Evolutionary conservation across 2,888 invertebrate species (phyloP).

Genomic region (Agrochola lota): DNA sequence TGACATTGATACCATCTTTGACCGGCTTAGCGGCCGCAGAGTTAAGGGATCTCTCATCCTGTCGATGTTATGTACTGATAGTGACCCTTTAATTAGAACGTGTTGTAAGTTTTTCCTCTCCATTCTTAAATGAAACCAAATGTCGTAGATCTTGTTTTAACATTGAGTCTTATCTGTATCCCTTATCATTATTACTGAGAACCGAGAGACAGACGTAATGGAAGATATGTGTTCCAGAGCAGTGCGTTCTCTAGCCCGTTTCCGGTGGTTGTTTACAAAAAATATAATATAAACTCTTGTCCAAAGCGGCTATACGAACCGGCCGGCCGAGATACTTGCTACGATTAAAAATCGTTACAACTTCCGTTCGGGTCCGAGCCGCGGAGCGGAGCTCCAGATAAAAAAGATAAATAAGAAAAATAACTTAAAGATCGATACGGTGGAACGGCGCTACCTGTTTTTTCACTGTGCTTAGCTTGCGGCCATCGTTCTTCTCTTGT

Average conservation of each 20-base stretch:
- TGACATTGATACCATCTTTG: slow-evolving; percentile 77
- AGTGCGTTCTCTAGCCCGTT: slow-evolving; percentile 84
- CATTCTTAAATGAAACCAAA: slow-evolving; percentile 67
- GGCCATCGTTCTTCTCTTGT: slow-evolving; percentile 73
- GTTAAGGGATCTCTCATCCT: slow-evolving; percentile 13
- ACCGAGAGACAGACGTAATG: slow-evolving; percentile 85
- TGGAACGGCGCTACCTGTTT: slow-evolving; percentile 89
- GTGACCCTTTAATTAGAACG: slow-evolving; percentile 43
- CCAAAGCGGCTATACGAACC: slow-evolving; percentile 82
- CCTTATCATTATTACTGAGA: slow-evolving; percentile 85
- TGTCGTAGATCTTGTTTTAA: slow-evolving; percentile 74
- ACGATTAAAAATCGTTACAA: slow-evolving; percentile 90
- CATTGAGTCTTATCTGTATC: slow-evolving; percentile 79
- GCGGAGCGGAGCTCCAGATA: slow-evolving; percentile 85
- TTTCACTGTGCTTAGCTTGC: slow-evolving; percentile 82
- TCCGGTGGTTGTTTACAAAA: slow-evolving; percentile 90
- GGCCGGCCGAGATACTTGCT: slow-evolving; percentile 87
- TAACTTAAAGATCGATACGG: slow-evolving; percentile 89
- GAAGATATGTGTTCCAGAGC: slow-evolving; percentile 88
- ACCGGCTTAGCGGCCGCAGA: slow-evolving; percentile 49
- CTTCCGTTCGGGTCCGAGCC: slow-evolving; percentile 88
- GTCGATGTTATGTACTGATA: slow-evolving; percentile 21
- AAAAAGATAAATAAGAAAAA: slow-evolving; percentile 90
- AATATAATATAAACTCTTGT: slow-evolving; percentile 85
- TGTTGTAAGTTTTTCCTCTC: slow-evolving; percentile 56